These are phyloP conservation scores for Stichopus chloronotus DNA, from an alignment of 35 echinoderm and acorn worm genomes.

Conservation along the genomic window DNA sequence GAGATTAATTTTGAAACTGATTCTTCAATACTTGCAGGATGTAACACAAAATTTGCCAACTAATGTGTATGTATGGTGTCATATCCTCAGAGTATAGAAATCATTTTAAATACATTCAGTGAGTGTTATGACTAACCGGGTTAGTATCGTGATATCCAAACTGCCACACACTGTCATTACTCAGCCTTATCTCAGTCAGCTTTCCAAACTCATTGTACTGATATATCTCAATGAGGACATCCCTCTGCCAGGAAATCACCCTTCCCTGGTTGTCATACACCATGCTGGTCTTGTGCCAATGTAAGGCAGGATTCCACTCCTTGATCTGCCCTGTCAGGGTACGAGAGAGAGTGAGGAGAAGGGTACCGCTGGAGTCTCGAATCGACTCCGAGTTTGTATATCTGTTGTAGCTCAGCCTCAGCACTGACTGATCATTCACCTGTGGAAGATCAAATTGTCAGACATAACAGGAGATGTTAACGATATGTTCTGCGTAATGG, in stretches of 20 bases:
- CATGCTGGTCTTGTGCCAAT: slow-evolving; percentile 65
- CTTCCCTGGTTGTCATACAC: slow-evolving; percentile 81
- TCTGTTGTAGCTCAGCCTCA: slow-evolving; percentile 89
- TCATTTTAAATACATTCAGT: no score
- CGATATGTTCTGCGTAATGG: not conserved
- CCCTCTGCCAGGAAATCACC: slow-evolving; percentile 75
- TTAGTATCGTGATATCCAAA: slow-evolving; percentile 69
- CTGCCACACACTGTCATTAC: slow-evolving; percentile 66
- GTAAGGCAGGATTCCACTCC: slow-evolving; percentile 59
- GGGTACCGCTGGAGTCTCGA: slow-evolving; percentile 46
- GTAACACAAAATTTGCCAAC: no score
- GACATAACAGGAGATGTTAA: not conserved
- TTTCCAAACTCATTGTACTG: slow-evolving; percentile 71
- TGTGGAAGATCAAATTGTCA: slow-evolving; percentile 8
- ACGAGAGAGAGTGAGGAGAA: slow-evolving; percentile 71
- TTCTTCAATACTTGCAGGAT: no score
- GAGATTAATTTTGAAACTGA: no score
- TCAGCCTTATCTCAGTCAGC: slow-evolving; percentile 44
- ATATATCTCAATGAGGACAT: slow-evolving; percentile 75
- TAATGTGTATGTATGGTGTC: no score
- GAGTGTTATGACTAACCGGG: slow-evolving; percentile 44
- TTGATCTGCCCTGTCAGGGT: slow-evolving; percentile 59
- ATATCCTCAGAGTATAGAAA: no score
- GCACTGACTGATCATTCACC: slow-evolving; percentile 77
- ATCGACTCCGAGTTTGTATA: slow-evolving; percentile 66